Base-by-base conservation (phyloP, 2,888 invertebrate genomes). In the Flexamia atlantica region DNA sequence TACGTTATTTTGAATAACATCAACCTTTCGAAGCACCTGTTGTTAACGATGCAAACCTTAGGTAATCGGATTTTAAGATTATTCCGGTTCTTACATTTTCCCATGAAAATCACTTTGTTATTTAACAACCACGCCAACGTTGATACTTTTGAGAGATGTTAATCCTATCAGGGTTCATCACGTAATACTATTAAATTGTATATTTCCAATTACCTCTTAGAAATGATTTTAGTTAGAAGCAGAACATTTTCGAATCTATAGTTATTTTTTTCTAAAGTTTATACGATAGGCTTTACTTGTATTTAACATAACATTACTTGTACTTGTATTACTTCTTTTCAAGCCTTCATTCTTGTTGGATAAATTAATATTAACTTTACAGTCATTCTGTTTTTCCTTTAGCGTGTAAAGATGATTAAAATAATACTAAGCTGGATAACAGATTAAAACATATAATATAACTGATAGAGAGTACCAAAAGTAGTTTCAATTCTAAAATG, bases 71-170 rank as follows among this genome's bases (percentile, higher is more conserved):
- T 64, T 25, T 64, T 5, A 60, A 25, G 64, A 9, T 64, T 28
- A 64, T 64, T 64, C 30, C 64, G 64, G 28, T 30, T 64, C 64
- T 64, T 64, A 64, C 53, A 64, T 30, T 30, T 64, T 64, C 30
- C 3, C 30, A 64, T 17, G 64, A 64, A 64, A 64, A 30, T 64
- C 30, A 30, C 0, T 64, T 64, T 28, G 14, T n/a, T n/a, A 64
- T 12, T 64, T 64, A 28, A 64, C 28, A 17, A 28, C 20, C 7
- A 64, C 64, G 28, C 28, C 17, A 30, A 28, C 9, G 28, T 64
- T 23, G 14, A 64, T 64, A 64, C 64, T 30, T n/a, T n/a, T n/a
- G n/a, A n/a, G n/a, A n/a, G n/a, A 20, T 4, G 14, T 2, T 20
- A 64, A 64, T 28, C 64, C 30, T 64, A 28, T 64, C 30, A 5